These are phyloP conservation scores for Ptychochromis oligacanthus DNA, from an alignment of 2,113 vertebrate species.

Conservation along the genomic window DNA sequence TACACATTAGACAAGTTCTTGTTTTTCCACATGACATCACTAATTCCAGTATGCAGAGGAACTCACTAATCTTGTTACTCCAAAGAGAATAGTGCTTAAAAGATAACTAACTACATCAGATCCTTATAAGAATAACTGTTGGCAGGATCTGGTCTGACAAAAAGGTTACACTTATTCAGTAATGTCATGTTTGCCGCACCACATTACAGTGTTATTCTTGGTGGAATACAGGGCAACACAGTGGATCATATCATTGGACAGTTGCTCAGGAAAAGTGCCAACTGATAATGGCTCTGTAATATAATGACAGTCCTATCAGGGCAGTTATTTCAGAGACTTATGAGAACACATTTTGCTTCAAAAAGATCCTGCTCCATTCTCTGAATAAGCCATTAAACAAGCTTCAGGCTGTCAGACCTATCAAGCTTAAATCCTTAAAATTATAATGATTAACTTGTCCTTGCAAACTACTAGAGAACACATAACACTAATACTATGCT, in stretches of 20 bases:
- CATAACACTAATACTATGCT: constrained; percentile 42
- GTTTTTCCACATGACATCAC: not conserved
- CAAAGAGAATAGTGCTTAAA: constrained; percentile 7
- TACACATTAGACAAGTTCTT: not conserved
- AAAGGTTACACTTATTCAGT: constrained; percentile 1
- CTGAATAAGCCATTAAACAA: constrained; percentile 67
- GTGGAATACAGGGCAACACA: constrained; percentile 1
- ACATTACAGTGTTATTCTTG: not conserved
- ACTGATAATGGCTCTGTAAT: constrained; percentile 68
- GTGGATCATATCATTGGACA: constrained; percentile 42
- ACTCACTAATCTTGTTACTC: constrained; percentile 3
- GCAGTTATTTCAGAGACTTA: constrained; percentile 61
- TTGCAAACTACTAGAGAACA: constrained; percentile 50
- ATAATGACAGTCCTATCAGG: constrained; percentile 66
- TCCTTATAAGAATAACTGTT: constrained; percentile 13
- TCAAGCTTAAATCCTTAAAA: constrained; percentile 64
- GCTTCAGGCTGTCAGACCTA: constrained; percentile 62
- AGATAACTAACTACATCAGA: constrained; percentile 12
- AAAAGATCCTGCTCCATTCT: constrained; percentile 61
- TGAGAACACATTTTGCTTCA: constrained; percentile 51
- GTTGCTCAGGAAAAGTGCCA: constrained; percentile 55
- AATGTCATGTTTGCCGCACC: constrained; percentile 17
- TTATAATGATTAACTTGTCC: constrained; percentile 73
- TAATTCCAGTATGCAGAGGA: constrained; percentile 5
- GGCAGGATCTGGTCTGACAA: not conserved